Percentiles rank a stretch among this genome's conserved stretches.
Evolutionary conservation across 2,797 vertebrate genomes (phyloP).

Genomic region (Acipenser ruthenus): DNA sequence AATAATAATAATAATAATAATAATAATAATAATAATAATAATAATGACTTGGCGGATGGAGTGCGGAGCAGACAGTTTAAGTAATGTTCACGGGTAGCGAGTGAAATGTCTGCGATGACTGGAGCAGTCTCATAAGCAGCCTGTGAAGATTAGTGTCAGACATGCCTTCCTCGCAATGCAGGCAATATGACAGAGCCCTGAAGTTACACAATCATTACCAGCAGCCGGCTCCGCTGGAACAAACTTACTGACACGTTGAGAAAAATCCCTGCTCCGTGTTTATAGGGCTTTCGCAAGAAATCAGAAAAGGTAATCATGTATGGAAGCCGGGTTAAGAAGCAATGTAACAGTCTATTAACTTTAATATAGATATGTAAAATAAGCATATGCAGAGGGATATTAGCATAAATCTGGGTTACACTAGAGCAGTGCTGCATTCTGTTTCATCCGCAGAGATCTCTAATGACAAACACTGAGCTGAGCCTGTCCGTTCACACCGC

Average conservation of each 20-base stretch:
- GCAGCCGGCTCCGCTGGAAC: conserved; percentile 57
- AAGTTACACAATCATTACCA: conserved; percentile 63
- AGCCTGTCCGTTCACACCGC: conserved; percentile 49
- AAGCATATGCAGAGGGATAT: conserved; percentile 97
- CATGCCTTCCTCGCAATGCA: conserved; percentile 35
- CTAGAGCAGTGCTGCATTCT: conserved; percentile 63
- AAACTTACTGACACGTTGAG: conserved; percentile 90
- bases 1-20: no score
- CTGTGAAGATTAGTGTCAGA: conserved; percentile 3
- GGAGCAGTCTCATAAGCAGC: not conserved
- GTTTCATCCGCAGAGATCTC: conserved; percentile 48
- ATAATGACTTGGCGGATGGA: no score
- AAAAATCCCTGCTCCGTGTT: conserved; percentile 87
- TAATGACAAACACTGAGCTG: conserved; percentile 65
- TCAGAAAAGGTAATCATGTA: conserved; percentile 99
- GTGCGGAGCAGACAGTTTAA: no score
- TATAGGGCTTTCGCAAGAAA: conserved; percentile 95
- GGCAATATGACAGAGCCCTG: conserved; percentile 52
- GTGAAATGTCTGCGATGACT: not conserved
- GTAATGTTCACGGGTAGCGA: not conserved
- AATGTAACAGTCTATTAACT: conserved; percentile 99
- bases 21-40: no score
- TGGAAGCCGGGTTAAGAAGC: conserved; percentile 99
- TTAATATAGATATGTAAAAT: conserved; percentile 99
- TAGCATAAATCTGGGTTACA: conserved; percentile 98